Base-by-base conservation (phyloP, 2,888 invertebrate species). In the Meandrusa payeni region DNA sequence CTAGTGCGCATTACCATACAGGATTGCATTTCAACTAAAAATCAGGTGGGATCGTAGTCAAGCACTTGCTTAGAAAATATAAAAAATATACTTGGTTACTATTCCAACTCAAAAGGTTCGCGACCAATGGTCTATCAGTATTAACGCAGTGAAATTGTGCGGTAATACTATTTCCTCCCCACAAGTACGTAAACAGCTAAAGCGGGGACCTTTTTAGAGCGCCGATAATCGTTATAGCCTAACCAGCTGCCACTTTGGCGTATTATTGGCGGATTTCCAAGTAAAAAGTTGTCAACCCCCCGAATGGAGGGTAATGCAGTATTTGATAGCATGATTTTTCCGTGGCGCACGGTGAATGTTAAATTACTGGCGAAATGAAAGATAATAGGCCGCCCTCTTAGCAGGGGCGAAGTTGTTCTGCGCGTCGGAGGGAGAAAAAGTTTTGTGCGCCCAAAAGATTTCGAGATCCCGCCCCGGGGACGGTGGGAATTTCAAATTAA, bases 331-430 rank as follows among this genome's bases (percentile, higher is more conserved):
- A 76, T 76, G 83, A 82, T 83, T 81, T 75, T 76, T 70, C 57
- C 58, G 68, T 62, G 69, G 83, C 76, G 76, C 69, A 72, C 65
- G 59, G 70, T 75, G 81, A 86, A 83, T 85, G 85, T 82, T 83
- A 86, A 86, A 86, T 86, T 85, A 81, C 83, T 69, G 67, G 69
- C 66, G 82, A 85, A 86, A 87, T 86, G 82, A 85, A 85, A 86
- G 86, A 86, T 86, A 87, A 86, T 86, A 79, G 85, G 69, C 65
- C 69, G 64, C 73, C 73, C 70, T 76, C 75, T 76, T 73, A 74
- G 69, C 70, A 62, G 70, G 67, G 69, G 62, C 69, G 76, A 80
- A 66, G 76, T 74, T 76, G 57, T 23, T 44, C 26, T 38, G 20
- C 27, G 32, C 2, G 20, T 60, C 55, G 55, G 59, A n/a, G n/a